Evolutionary conservation across 2,888 invertebrate species (phyloP), one percentile per base, ranked within the genome.

Genomic region (Asteroscopus sphinx): DNA sequence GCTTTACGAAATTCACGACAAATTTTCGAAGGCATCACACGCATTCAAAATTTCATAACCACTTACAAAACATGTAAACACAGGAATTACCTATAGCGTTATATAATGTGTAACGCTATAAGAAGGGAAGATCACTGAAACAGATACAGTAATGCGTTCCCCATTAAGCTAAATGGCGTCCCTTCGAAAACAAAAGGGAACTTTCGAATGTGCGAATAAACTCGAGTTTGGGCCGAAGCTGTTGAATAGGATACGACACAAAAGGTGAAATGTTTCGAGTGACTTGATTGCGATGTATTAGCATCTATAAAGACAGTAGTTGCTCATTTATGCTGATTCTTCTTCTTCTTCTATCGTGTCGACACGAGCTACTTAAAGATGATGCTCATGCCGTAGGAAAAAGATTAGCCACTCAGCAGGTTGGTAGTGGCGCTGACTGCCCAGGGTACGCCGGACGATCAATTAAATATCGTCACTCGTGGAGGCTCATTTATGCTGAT

Each of bases 181-280:
- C 52, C 54, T 58, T 47, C 32, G 11, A 42, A 63, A 67, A 76
- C 76, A 74, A 74, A 76, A 64, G 73, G 21, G 61, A 73, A 67
- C 61, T 68, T 68, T 59, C 53, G 46, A 75, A 68, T 56, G 57
- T 63, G 63, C 59, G 56, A 71, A 70, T 61, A 61, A 72, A 72
- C 57, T 60, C 42, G 35, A 68, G 67, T 65, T 65, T 51, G 44
- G 44, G 39, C 52, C 26, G 17, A 46, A 35, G 47, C 15, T 13
- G 12, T 25, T 63, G 59, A 71, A 70, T 60, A 39, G 59, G 12
- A 35, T 16, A 32, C 9, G 26, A 48, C 17, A 71, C 68, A 73
- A 75, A 67, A 71, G 75, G 68, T 67, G 58, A 68, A 68, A 64
- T 52, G 58, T 70, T 69, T 66, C 49, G 12, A 58, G 17, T 40